Conservation (phyloP, 2,113 vertebrate genomes). For the Morone chrysops region DNA sequence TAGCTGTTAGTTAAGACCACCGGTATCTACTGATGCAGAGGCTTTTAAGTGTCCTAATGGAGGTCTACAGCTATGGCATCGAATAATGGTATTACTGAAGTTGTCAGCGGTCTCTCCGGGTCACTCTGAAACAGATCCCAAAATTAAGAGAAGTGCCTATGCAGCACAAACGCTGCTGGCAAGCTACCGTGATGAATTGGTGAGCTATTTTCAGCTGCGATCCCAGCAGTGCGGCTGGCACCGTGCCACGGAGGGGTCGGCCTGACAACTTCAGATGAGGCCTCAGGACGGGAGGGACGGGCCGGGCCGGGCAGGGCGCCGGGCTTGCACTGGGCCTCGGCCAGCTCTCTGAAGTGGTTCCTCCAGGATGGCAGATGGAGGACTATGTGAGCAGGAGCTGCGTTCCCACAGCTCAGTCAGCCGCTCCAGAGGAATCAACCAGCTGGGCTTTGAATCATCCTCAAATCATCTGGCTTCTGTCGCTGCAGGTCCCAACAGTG, state of each 20-base stretch:
- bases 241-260: constrained; percentile 71
- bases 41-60: constrained; percentile 24
- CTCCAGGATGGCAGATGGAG: constrained; percentile 81
- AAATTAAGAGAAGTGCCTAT: constrained; percentile 72
- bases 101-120: constrained; percentile 61
- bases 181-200: constrained; percentile 76
- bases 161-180: constrained; percentile 67
- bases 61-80: constrained; percentile 6
- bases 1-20: constrained; percentile 33
- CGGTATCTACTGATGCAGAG: constrained; percentile 4
- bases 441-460: constrained; percentile 72
- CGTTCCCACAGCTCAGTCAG: constrained; percentile 61
- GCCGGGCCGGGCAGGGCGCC: constrained; percentile 31
- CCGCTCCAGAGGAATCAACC: constrained; percentile 66
- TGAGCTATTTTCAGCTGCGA: constrained; percentile 79
- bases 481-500: constrained; percentile 65
- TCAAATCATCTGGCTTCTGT: constrained; percentile 76
- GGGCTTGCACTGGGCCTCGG: constrained; percentile 48
- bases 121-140: constrained; percentile 69
- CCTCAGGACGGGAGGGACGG: constrained; percentile 51
- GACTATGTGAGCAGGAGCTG: constrained; percentile 49
- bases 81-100: constrained; percentile 46
- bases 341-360: constrained; percentile 74
- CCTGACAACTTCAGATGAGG: constrained; percentile 74
- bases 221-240: constrained; percentile 68